A percentile compares a stretch with the other conserved stretches of the same genome.
phyloP scores from a whole-genome alignment of 2,888 invertebrate genomes.

The Andrena bicolor region DNA sequence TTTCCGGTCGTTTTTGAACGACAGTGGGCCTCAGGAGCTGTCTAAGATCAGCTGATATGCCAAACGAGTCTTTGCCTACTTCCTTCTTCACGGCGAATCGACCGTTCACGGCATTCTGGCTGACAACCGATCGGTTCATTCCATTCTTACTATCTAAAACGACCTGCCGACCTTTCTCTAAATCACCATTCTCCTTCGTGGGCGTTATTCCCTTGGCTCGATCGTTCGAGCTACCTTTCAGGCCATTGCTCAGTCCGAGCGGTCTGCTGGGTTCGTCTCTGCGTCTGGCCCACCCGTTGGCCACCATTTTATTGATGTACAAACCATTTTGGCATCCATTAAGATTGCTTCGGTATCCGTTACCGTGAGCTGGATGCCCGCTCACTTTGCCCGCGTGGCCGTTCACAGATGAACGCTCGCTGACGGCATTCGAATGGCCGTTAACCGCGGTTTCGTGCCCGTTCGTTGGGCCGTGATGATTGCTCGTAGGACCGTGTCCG shows the following conservation, averaged over 20 bases:
- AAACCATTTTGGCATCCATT: constrained; percentile 44
- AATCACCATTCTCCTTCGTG: constrained; percentile 34
- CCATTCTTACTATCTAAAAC: constrained; percentile 38
- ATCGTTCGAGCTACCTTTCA: constrained; percentile 15
- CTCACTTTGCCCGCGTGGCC: constrained; percentile 22
- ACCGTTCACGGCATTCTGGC: constrained; percentile 62
- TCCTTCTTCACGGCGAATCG: constrained; percentile 56
- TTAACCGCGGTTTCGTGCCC: constrained; percentile 38
- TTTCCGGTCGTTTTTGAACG: constrained; percentile 69
- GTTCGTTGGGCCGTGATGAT: constrained; percentile 11
- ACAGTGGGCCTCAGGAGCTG: constrained; percentile 76
- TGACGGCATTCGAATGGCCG: constrained; percentile 15
- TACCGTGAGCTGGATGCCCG: constrained; percentile 7
- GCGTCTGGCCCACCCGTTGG: constrained; percentile 10
- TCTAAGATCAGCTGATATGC: constrained; percentile 74
- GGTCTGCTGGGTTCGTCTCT: constrained; percentile 17
- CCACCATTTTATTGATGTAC: constrained; percentile 43
- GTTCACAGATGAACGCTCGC: constrained; percentile 10
- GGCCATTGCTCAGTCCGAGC: constrained; percentile 7
- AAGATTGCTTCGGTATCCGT: constrained; percentile 21
- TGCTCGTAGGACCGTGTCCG: constrained; percentile 21
- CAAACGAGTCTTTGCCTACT: constrained; percentile 60
- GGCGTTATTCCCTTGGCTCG: constrained; percentile 9
- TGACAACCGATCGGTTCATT: constrained; percentile 48
- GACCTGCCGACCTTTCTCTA: constrained; percentile 41